phyloP scores from a whole-genome alignment of 64 coral and sea anemone genomes.

The Pachyseris speciosa region DNA sequence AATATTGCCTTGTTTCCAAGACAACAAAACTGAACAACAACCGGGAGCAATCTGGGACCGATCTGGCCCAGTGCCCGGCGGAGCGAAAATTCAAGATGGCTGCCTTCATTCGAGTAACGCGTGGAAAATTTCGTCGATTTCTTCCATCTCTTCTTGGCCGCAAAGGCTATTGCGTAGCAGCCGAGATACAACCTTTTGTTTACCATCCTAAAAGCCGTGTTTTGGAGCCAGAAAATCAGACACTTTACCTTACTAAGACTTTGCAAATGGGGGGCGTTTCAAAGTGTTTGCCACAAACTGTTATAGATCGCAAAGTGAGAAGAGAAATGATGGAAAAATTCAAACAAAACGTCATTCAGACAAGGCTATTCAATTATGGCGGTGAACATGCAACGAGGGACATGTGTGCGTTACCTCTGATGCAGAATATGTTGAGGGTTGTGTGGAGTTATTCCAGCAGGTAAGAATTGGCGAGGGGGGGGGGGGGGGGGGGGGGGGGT shows the following conservation, averaged over 20 bases:
- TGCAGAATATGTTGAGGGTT: constrained; percentile 84
- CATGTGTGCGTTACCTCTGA: constrained; percentile 74
- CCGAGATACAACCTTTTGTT: constrained; percentile 52
- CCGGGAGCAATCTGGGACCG: neutral
- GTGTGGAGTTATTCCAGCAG: constrained; percentile 81
- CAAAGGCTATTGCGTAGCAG: neutral
- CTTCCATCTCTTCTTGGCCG: neutral
- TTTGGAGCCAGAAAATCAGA: constrained; percentile 79
- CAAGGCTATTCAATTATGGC: constrained; percentile 75
- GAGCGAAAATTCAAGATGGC: neutral
- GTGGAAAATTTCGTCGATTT: neutral
- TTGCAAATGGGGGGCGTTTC: constrained; percentile 59
- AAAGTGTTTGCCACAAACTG: constrained; percentile 6
- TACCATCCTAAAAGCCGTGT: constrained; percentile 85
- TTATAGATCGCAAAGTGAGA: neutral
- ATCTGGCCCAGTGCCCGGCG: neutral
- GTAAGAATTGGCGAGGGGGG: neutral
- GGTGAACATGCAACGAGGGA: constrained; percentile 82
- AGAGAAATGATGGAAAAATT: constrained; percentile 78
- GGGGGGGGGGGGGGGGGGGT: too few species aligned
- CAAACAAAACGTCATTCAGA: constrained; percentile 78
- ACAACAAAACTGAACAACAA: constrained; percentile 21
- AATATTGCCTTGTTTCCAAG: constrained; percentile 43
- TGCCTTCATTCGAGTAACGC: neutral
- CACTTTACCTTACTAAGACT: constrained; percentile 81